Conservation (phyloP, 2,888 invertebrate species). For the Lochmaea capreae region DNA sequence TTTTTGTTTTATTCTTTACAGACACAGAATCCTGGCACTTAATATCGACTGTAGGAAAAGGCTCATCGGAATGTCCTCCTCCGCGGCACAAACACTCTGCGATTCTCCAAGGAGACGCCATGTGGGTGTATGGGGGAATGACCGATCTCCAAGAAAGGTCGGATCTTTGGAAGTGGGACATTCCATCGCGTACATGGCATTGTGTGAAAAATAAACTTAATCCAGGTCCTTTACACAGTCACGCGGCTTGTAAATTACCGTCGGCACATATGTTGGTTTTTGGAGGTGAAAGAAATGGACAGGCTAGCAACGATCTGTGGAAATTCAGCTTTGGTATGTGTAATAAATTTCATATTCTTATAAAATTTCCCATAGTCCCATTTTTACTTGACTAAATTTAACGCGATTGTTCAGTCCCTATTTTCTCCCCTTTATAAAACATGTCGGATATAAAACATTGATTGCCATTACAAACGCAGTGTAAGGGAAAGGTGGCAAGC, state of each 20-base stretch:
- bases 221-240: conserved; percentile 81
- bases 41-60: conserved; percentile 63
- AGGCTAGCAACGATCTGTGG: conserved; percentile 82
- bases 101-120: conserved; percentile 79
- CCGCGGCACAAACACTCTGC: conserved; percentile 88
- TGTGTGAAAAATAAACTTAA: conserved; percentile 72
- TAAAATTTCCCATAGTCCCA: neutral
- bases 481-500: neutral
- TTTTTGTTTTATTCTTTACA: conserved; percentile 61
- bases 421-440: neutral
- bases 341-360: neutral
- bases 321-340: conserved; percentile 82
- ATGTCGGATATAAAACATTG: neutral
- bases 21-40: conserved; percentile 87
- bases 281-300: conserved; percentile 81
- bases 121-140: conserved; percentile 92
- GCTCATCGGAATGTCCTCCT: conserved; percentile 69
- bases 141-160: conserved; percentile 77
- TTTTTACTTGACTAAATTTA: neutral
- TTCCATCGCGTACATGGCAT: conserved; percentile 71
- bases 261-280: conserved; percentile 80
- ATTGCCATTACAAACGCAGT: neutral
- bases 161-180: conserved; percentile 61
- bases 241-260: conserved; percentile 81
- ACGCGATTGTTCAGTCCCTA: neutral